phyloP scores from a whole-genome alignment of 2,888 invertebrate genomes.

The Lymantria monacha region DNA sequence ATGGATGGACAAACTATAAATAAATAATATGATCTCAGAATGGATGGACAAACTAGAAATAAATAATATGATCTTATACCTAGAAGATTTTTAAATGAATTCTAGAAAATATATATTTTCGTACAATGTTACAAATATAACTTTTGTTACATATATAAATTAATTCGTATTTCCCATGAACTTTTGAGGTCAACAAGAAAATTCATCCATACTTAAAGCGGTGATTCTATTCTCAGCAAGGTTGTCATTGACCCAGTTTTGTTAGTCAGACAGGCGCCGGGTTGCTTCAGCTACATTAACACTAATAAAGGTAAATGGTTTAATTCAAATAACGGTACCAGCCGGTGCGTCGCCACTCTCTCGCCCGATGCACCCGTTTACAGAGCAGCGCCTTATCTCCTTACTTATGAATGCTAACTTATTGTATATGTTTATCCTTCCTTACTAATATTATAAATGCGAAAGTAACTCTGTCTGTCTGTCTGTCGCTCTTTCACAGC shows the following conservation, averaged over 20 bases:
- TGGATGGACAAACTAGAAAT: no score
- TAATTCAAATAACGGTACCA: slow-evolving; percentile 54
- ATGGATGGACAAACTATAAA: no score
- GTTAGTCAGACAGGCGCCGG: slow-evolving; percentile 48
- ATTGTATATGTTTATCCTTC: no score
- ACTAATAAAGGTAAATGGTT: slow-evolving; percentile 66
- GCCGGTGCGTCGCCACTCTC: slow-evolving; percentile 41
- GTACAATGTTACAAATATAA: no score
- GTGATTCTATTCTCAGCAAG: slow-evolving; percentile 71
- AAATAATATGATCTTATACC: no score
- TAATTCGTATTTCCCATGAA: slow-evolving; percentile 35
- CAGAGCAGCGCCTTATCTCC: slow-evolving; percentile 30
- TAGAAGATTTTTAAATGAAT: no score
- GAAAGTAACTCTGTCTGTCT: no score
- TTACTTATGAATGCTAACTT: slow-evolving; percentile 10
- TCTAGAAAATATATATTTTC: no score
- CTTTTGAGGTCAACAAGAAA: slow-evolving; percentile 52
- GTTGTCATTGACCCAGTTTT: slow-evolving; percentile 77
- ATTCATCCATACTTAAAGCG: slow-evolving; percentile 67
- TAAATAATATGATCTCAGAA: no score
- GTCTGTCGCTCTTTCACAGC: no score
- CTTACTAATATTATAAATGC: no score
- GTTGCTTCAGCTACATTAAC: slow-evolving; percentile 64
- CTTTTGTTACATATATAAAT: no score
- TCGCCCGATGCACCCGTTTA: slow-evolving; percentile 30